Conservation (phyloP, 1,140 invertebrate genomes). For the roundworm (Caenorhabditis elegans) region DNA sequence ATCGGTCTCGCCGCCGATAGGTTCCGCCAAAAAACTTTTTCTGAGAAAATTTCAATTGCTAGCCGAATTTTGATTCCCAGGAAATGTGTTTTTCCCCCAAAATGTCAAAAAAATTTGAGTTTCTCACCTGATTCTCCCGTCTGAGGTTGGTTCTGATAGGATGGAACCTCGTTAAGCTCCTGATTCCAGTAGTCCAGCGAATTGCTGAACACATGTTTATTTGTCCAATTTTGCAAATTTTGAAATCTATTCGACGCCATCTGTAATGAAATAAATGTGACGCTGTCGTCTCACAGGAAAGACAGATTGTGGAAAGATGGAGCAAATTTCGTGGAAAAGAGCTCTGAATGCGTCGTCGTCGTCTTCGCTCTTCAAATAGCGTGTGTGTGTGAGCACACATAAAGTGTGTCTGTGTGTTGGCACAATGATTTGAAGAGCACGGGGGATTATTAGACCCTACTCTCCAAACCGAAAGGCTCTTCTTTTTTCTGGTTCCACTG, state of each 20-base stretch:
- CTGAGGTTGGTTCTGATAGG: neutral
- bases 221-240: conserved; percentile 37
- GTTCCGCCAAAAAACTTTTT: no score
- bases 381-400: conserved; percentile 10
- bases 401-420: conserved; percentile 23
- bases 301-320: neutral
- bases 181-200: conserved; percentile 43
- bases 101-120: no score
- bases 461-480: conserved; percentile 13
- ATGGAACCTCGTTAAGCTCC: neutral
- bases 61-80: no score
- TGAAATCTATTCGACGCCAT: conserved; percentile 27
- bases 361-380: conserved; percentile 21
- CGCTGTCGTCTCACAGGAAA: neutral
- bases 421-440: conserved; percentile 33
- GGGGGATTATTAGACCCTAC: conserved; percentile 15
- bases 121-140: neutral
- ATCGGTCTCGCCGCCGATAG: no score
- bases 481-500: conserved; percentile 28
- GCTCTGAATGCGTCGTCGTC: neutral
- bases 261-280: neutral
- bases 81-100: no score
- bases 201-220: conserved; percentile 34
- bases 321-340: neutral
- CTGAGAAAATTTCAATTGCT: no score